Evolutionary conservation across 2,888 invertebrate genomes (phyloP), one percentile per base, ranked within the genome.

Genomic region (Mythimna lalbum): DNA sequence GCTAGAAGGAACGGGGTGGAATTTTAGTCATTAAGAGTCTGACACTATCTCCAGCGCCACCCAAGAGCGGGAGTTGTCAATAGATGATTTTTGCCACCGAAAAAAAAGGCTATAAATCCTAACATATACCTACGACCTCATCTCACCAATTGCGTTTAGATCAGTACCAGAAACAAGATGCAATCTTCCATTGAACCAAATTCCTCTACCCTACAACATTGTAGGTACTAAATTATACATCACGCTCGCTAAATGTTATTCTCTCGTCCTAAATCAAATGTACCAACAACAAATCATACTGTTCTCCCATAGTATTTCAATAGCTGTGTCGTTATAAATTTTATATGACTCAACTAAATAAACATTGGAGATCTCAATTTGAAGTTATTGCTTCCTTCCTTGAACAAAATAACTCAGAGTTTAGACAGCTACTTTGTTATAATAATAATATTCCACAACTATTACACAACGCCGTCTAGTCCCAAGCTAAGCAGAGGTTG

Each of bases 311-410:
- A 53, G 17, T 73, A 65, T 64, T 62, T 63, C 62, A 63, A 73
- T 73, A 47, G 36, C 49, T 21, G 50, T 19, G 9, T 21, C n/a
- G 53, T 60, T 61, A 67, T 63, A 64, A 53, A 68, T 77, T 43
- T 73, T 62, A 73, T 77, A 73, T 47, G 61, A 43, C 49, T 14
- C 23, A 53, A 62, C 50, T 71, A 73, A 69, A 78, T 65, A 78
- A 81, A 78, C 79, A 78, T 63, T 64, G 62, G 14, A 36, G 62
- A 71, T 76, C 63, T 78, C 53, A 64, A 68, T 68, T 64, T 27
- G 59, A 27, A 73, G 49, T 81, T 79, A 81, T 73, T 49, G 55
- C 81, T 81, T 81, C 81, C 81, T 78, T 69, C 71, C 67, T 56
- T 4, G 33, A 27, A 31, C 17, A 43, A 33, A 67, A 66, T 73